Evolutionary conservation across 2,888 invertebrate genomes (phyloP).

Genomic region (Drosophila prolongata): DNA sequence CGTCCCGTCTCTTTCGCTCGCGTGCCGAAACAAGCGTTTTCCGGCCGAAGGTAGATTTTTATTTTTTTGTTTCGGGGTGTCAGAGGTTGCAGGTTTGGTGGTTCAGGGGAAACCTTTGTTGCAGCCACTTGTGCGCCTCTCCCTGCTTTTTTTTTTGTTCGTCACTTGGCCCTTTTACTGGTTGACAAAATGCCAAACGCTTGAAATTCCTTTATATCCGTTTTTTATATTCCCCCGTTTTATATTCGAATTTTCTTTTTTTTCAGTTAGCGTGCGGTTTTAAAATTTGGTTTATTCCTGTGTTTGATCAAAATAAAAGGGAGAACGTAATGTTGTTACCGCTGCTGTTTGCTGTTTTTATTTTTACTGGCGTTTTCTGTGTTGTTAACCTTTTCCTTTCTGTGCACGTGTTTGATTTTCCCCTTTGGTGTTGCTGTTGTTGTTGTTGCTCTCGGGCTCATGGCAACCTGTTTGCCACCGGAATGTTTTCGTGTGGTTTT

Average conservation of each 20-base stretch:
- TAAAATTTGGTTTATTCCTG: constrained; percentile 40
- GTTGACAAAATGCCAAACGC: constrained; percentile 72
- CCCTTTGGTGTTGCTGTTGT: constrained; percentile 24
- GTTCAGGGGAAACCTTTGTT: constrained; percentile 49
- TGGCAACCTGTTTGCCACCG: constrained; percentile 70
- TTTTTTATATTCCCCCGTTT: constrained; percentile 49
- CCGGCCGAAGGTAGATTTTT: constrained; percentile 62
- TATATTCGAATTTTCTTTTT: constrained; percentile 25
- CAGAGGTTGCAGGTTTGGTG: constrained; percentile 47
- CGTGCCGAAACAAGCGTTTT: constrained; percentile 79
- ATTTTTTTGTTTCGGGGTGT: constrained; percentile 30
- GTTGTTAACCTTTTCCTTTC: constrained; percentile 57
- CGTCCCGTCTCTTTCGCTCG: constrained; percentile 44
- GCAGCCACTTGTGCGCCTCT: constrained; percentile 72
- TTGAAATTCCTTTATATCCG: constrained; percentile 54
- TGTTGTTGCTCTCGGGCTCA: constrained; percentile 38
- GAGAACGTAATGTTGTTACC: constrained; percentile 27
- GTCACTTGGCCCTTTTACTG: constrained; percentile 68
- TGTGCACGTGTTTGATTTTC: constrained; percentile 59
- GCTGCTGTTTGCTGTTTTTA: constrained; percentile 29
- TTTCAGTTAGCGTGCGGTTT: constrained; percentile 41
- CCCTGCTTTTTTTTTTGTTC: constrained; percentile 50
- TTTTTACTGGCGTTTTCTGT: constrained; percentile 28
- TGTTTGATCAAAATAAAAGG: constrained; percentile 33
- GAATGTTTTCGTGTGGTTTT: constrained; percentile 59